Evolutionary conservation across 1,140 invertebrate species (phyloP), one percentile per base, ranked within the genome.

Genomic region (Oedothorax gibbosus): DNA sequence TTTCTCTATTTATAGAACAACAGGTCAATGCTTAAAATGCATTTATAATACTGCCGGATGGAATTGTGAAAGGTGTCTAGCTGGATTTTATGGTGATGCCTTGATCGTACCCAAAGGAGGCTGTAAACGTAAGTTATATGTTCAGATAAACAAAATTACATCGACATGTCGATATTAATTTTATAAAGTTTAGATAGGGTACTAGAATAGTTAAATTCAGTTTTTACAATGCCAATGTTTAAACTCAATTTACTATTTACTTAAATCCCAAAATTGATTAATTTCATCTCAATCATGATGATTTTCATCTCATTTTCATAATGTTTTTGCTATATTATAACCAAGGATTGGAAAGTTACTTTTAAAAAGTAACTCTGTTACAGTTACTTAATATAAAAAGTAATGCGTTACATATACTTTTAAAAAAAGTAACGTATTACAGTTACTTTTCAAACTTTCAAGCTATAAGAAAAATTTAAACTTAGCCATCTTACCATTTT

Each of bases 1-100:
- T 56, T 11, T 80, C 9, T 75, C 21, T 66, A 35, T 5, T 56
- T 80, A 62, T 54, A 86, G 86, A 65, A 81, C 57, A 15, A 97
- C 95, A 51, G 98, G 98, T 64, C 95, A 98, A 89, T 99, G 98
- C 92, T 89, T 98, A 0, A 99, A 98, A 89, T 99, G 98, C 89
- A 98, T 99, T 84, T 96, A 99, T 89, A 98, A 98, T 88, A 99
- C 98, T 0, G 96, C 94, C 50, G 98, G 98, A 62, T 83, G 77
- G 62, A 88, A 88, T 85, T 93, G 98, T 90, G 97, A 99, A 86
- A 94, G 94, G 88, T 99, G 98, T 91, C 90, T 97, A 84, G 92
- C 95, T 76, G 96, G 95, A 68, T 96, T 93, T 90, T 97, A 94
- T 88, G 96, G 96, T 49, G 95, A 97, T 89, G 95, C 96, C 0